Evolutionary conservation across 2,113 vertebrate genomes (phyloP).

Genomic region (Taurulus bubalis): DNA sequence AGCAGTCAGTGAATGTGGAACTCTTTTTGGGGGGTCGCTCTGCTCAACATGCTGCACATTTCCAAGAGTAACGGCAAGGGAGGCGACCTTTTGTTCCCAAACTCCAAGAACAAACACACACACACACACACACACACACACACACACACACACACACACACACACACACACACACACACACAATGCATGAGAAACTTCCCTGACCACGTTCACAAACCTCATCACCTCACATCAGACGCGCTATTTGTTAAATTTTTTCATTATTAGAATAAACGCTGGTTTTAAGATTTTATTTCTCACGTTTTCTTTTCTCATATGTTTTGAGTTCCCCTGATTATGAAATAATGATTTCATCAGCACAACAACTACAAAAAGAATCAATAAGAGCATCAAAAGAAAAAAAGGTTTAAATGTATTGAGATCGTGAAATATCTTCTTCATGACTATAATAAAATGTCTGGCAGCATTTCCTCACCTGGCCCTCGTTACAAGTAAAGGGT

Average conservation of each 20-base stretch:
- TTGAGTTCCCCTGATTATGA: not conserved
- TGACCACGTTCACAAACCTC: not conserved
- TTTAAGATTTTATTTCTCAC: not conserved
- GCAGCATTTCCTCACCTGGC: not conserved
- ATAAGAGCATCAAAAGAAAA: no score
- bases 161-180: conserved; percentile 30
- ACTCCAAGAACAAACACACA: conserved; percentile 34
- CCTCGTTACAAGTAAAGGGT: not conserved
- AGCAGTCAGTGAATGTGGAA: not conserved
- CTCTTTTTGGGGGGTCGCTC: not conserved
- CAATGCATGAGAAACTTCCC: conserved; percentile 8
- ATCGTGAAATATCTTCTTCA: not conserved
- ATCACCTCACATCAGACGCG: not conserved
- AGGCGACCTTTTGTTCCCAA: conserved; percentile 67
- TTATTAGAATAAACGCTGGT: not conserved
- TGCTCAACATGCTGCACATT: conserved; percentile 46
- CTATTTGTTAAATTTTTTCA: not conserved
- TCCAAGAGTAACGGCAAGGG: conserved; percentile 50
- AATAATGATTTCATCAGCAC: not conserved
- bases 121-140: conserved; percentile 31
- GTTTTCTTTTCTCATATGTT: not conserved
- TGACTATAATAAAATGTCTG: not conserved
- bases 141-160: conserved; percentile 29
- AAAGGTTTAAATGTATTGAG: no score
- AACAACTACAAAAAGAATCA: not conserved